Conservation (phyloP, 92 coral and sea anemone species). For the Epizoanthus fatuus region DNA sequence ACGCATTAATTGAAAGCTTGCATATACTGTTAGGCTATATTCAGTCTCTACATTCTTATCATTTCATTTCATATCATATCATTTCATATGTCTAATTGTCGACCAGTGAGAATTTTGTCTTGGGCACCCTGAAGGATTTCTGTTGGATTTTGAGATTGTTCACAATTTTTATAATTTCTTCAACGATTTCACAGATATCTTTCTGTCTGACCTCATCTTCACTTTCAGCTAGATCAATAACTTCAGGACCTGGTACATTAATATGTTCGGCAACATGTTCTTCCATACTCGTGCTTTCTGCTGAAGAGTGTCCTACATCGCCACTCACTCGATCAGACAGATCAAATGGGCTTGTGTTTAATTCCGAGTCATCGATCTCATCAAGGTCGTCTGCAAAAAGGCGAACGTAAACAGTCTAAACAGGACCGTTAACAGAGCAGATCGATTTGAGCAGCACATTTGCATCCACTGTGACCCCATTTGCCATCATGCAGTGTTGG, state of each 20-base stretch:
- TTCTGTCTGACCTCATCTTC: slow-evolving; percentile 23
- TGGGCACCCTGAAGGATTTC: slow-evolving; percentile 63
- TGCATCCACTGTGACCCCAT: slow-evolving; percentile 50
- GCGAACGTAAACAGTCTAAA: slow-evolving; percentile 43
- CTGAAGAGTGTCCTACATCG: slow-evolving; percentile 3
- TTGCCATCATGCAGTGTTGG: slow-evolving; percentile 61
- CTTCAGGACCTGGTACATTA: slow-evolving; percentile 5
- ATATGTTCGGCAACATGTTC: neutral
- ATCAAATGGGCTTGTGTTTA: slow-evolving; percentile 17
- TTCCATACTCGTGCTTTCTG: neutral
- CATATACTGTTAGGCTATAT: too few relatives aligned
- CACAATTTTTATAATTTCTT: slow-evolving; percentile 51
- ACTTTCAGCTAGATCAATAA: slow-evolving; percentile 16
- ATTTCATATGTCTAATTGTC: slow-evolving; percentile 71
- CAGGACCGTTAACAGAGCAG: slow-evolving; percentile 38
- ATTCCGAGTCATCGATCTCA: slow-evolving; percentile 12
- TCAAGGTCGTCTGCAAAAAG: slow-evolving; percentile 46
- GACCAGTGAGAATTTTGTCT: slow-evolving; percentile 56
- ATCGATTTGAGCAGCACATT: slow-evolving; percentile 52
- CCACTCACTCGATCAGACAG: neutral
- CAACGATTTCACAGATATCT: slow-evolving; percentile 35
- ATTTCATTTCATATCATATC: too few relatives aligned
- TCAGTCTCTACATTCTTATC: too few relatives aligned
- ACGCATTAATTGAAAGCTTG: too few relatives aligned
- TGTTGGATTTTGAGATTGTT: slow-evolving; percentile 29